These are phyloP conservation scores for Dasypolia templi DNA, from an alignment of 2,888 invertebrate genomes.

Conservation along the genomic window DNA sequence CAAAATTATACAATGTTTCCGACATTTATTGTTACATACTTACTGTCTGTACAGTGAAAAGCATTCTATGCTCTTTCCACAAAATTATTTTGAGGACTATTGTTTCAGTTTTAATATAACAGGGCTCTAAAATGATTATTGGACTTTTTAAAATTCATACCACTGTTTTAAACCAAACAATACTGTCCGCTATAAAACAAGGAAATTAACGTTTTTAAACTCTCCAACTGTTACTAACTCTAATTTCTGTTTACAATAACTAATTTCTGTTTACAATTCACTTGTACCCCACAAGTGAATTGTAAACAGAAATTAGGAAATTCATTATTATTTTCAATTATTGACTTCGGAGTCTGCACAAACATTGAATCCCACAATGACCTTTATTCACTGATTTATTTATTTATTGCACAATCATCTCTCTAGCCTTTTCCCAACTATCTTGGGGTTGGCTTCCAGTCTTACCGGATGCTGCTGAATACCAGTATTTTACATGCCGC, in stretches of 20 bases:
- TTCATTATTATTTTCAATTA: not conserved
- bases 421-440: too few relatives aligned
- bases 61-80: not conserved
- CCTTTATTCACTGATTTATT: not conserved
- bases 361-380: not conserved
- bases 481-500: too few relatives aligned
- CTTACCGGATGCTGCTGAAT: too few relatives aligned
- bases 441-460: too few relatives aligned
- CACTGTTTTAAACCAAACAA: constrained; percentile 25
- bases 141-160: not conserved
- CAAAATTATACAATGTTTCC: not conserved
- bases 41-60: not conserved
- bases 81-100: constrained; percentile 21
- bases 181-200: constrained; percentile 9
- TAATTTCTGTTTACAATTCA: too few relatives aligned
- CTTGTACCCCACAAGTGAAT: too few relatives aligned
- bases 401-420: not conserved
- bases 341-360: too few relatives aligned
- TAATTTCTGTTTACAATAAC: too few relatives aligned
- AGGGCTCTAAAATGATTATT: constrained; percentile 30
- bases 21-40: not conserved
- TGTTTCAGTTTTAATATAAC: constrained; percentile 24
- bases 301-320: constrained; percentile 27
- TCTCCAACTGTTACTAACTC: too few relatives aligned
- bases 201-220: constrained; percentile 37